Percentiles rank a stretch among this genome's conserved stretches.
These are phyloP conservation scores for Paracanthobrama guichenoti DNA, from an alignment of 2,113 vertebrate species.

Conservation along the genomic window DNA sequence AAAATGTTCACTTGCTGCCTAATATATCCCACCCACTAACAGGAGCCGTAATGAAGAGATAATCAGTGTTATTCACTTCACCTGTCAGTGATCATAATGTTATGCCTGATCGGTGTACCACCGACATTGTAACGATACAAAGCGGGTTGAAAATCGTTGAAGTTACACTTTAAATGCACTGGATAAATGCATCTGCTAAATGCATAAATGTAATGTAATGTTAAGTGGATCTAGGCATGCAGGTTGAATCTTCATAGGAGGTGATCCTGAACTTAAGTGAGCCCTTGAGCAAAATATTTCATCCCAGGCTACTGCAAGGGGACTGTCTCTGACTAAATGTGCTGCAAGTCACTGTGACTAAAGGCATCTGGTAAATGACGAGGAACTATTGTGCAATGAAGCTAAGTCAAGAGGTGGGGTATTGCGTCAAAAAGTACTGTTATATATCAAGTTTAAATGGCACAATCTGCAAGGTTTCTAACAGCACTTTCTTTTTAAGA, in stretches of 20 bases:
- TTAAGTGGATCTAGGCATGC: not conserved
- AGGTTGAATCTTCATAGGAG: not conserved
- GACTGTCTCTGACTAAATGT: not conserved
- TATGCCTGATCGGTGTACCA: no score
- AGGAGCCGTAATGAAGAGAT: no score
- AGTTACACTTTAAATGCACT: no score
- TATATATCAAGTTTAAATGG: slow-evolving; percentile 1
- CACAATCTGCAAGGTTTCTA: not conserved
- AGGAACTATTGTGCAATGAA: not conserved
- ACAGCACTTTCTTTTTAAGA: not conserved
- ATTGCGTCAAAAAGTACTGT: not conserved
- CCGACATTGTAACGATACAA: no score
- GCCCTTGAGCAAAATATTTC: not conserved
- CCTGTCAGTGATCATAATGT: no score
- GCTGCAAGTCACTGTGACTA: not conserved
- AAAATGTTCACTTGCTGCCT: no score
- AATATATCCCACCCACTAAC: no score
- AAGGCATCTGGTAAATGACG: not conserved
- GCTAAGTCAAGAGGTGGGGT: not conserved
- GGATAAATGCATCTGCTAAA: not conserved
- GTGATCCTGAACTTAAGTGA: not conserved
- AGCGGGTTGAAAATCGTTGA: no score
- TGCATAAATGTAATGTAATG: not conserved
- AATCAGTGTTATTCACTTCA: no score
- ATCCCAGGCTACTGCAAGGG: not conserved